Evolutionary conservation across 2,888 invertebrate genomes (phyloP).

Genomic region (Rhaphigaster nebulosa): DNA sequence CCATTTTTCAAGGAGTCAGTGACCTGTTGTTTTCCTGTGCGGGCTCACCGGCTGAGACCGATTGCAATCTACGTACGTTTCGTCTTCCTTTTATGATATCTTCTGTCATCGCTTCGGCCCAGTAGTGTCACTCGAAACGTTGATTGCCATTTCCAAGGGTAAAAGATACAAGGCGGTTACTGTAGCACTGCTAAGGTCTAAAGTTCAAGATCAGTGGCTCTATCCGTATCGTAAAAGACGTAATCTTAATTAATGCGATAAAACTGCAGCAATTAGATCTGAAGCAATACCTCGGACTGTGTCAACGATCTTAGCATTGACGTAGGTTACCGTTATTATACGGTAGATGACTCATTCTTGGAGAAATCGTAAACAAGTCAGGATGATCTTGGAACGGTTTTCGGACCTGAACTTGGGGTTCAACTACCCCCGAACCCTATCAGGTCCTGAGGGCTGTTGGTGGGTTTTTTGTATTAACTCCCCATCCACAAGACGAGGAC

Average conservation of each 20-base stretch:
- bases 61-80: not conserved
- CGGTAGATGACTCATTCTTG: not conserved
- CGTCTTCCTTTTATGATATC: not conserved
- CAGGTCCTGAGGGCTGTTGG: not conserved
- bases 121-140: not conserved
- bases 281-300: not conserved
- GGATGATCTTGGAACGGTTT: not conserved
- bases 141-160: not conserved
- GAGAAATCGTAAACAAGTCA: not conserved
- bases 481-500: not conserved
- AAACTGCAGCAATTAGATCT: not conserved
- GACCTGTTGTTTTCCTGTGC: constrained; percentile 19
- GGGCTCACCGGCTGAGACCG: constrained; percentile 18
- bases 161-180: no score
- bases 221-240: not conserved
- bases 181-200: not conserved
- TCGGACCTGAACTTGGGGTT: not conserved
- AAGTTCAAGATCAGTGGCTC: not conserved
- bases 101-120: not conserved
- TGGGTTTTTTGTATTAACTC: constrained; percentile 12
- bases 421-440: not conserved
- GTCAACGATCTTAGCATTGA: constrained; percentile 3
- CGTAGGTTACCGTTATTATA: not conserved
- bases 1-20: constrained; percentile 15
- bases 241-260: not conserved